These are phyloP conservation scores for Halcyon chelicuti DNA, from an alignment of 2,797 vertebrate genomes.

Conservation along the genomic window DNA sequence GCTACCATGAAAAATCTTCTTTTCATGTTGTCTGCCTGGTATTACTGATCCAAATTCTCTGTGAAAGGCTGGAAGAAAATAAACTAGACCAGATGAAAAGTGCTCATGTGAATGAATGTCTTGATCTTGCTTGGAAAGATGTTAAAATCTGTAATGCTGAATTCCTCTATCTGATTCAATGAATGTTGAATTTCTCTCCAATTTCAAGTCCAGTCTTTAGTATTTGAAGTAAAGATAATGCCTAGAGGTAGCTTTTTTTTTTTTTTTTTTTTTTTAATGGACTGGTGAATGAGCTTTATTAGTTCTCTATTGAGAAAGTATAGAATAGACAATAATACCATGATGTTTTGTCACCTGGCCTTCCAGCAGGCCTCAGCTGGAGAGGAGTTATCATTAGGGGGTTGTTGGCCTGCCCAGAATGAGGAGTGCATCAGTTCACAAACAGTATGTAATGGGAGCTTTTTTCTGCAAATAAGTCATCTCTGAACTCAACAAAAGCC, in stretches of 20 bases:
- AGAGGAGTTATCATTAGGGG: neutral
- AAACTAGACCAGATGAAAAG: neutral
- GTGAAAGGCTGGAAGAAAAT: constrained; percentile 19
- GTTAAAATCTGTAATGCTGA: neutral
- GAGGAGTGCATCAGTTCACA: neutral
- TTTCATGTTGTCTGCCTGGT: neutral
- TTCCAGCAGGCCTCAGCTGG: neutral
- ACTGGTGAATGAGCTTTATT: neutral
- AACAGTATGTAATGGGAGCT: neutral
- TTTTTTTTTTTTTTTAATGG: neutral
- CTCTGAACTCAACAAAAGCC: neutral
- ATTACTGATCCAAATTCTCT: neutral
- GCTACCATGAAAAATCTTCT: neutral
- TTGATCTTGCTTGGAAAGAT: neutral
- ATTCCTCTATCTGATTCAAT: neutral
- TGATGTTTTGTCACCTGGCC: neutral
- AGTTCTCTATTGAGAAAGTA: neutral
- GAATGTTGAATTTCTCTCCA: neutral
- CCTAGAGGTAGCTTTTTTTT: neutral
- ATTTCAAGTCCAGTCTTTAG: neutral
- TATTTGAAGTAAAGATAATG: neutral
- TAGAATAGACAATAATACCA: neutral
- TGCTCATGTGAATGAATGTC: neutral
- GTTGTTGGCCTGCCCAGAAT: neutral
- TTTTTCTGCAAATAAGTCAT: neutral